phyloP scores from a whole-genome alignment of 1,140 invertebrate species.

The Drosophila cardini region DNA sequence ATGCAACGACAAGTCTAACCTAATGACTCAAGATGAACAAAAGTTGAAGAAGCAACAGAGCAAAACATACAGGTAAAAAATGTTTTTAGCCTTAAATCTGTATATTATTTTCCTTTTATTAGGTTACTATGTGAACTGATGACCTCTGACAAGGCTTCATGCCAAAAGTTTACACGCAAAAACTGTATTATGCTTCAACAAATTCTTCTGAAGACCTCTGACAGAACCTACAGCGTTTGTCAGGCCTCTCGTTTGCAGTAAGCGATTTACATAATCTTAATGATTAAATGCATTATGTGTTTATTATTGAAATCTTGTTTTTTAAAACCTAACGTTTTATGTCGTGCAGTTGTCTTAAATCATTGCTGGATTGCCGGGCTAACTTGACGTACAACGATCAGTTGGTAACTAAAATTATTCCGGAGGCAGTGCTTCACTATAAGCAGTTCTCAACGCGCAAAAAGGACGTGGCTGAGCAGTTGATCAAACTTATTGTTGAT shows the following conservation, averaged over 20 bases:
- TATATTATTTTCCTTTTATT: neutral
- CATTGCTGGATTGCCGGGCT: constrained; percentile 88
- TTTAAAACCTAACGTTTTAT: neutral
- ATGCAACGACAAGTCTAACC: constrained; percentile 85
- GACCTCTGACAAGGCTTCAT: constrained; percentile 87
- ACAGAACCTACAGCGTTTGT: constrained; percentile 89
- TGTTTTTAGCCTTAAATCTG: too few species aligned
- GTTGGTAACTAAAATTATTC: constrained; percentile 89
- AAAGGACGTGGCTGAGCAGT: constrained; percentile 90
- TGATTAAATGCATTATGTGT: neutral
- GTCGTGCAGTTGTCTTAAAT: constrained; percentile 87
- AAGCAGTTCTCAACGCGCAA: constrained; percentile 94
- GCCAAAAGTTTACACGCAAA: constrained; percentile 89
- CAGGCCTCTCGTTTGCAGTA: constrained; percentile 90
- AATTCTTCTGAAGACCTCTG: constrained; percentile 88
- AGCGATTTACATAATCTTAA: constrained; percentile 13
- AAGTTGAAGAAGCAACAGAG: constrained; percentile 84
- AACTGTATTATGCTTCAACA: constrained; percentile 89
- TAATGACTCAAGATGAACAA: constrained; percentile 84
- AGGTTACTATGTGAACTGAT: constrained; percentile 92
- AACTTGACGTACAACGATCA: constrained; percentile 87
- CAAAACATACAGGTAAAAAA: constrained; percentile 82
- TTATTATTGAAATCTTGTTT: neutral
- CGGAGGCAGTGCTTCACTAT: constrained; percentile 92
- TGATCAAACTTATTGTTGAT: constrained; percentile 89